Conservation (phyloP, 1,140 invertebrate species). For the Drosophila carrolli region DNA sequence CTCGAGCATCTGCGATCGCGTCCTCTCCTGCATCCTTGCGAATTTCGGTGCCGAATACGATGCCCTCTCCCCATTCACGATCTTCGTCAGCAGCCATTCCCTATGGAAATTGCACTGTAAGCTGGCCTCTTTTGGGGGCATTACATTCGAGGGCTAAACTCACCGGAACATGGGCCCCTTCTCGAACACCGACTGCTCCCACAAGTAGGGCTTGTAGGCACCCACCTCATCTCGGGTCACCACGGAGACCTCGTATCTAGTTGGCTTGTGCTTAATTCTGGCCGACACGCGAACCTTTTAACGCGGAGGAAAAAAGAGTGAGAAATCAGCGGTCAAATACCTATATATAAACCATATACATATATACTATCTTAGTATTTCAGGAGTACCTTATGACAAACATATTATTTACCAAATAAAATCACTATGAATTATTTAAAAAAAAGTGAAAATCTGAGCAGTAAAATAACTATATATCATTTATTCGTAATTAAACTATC, state of each 20-base stretch:
- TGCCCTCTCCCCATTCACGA: conserved; percentile 98
- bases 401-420: too few species aligned
- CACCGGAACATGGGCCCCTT: conserved; percentile 93
- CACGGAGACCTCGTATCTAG: conserved; percentile 95
- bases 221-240: conserved; percentile 98
- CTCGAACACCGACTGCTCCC: conserved; percentile 96
- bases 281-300: conserved; percentile 91
- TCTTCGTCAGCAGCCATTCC: conserved; percentile 98
- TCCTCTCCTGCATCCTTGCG: conserved; percentile 96
- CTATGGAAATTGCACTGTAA: conserved; percentile 78
- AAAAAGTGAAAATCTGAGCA: too few species aligned
- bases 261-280: conserved; percentile 92
- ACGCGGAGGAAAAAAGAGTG: neutral
- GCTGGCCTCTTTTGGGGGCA: too few species aligned
- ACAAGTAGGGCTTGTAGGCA: conserved; percentile 97
- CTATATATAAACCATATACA: too few species aligned
- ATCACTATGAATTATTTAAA: too few species aligned
- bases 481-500: too few species aligned
- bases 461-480: too few species aligned
- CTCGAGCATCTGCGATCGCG: conserved; percentile 95
- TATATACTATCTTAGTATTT: too few species aligned
- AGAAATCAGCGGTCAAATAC: neutral
- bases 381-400: too few species aligned
- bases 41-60: conserved; percentile 99
- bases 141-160: neutral